phyloP scores from a whole-genome alignment of 2,888 invertebrate species.

The Cheilosia impressa region DNA sequence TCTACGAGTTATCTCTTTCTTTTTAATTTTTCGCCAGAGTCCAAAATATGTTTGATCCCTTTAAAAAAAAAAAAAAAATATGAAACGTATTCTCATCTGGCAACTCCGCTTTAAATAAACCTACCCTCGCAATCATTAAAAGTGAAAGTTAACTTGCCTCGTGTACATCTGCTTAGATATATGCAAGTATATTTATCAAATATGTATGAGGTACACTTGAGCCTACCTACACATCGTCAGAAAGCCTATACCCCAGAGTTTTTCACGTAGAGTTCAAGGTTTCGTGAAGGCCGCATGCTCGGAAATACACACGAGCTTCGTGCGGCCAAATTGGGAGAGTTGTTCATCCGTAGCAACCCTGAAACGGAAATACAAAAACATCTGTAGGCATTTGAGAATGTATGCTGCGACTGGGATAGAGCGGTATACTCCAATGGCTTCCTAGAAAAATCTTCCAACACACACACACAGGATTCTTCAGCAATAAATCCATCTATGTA shows the following conservation, averaged over 20 bases:
- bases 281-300: slow-evolving; percentile 82
- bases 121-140: slow-evolving; percentile 8
- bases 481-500: neutral
- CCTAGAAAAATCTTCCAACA: slow-evolving; percentile 9
- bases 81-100: slow-evolving; percentile 13
- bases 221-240: slow-evolving; percentile 40
- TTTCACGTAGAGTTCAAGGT: slow-evolving; percentile 81
- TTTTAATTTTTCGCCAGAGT: too few species aligned
- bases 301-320: slow-evolving; percentile 34
- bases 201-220: neutral
- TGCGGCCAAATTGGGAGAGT: neutral
- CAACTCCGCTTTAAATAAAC: slow-evolving; percentile 12
- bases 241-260: slow-evolving; percentile 48
- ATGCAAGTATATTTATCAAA: neutral
- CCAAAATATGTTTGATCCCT: too few species aligned
- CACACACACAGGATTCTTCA: neutral
- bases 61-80: neutral
- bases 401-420: slow-evolving; percentile 12
- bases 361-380: slow-evolving; percentile 19
- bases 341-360: neutral
- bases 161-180: neutral
- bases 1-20: too few species aligned
- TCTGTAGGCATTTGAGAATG: slow-evolving; percentile 49
- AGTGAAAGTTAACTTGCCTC: slow-evolving; percentile 56
- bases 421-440: slow-evolving; percentile 14